Evolutionary conservation across 2,797 vertebrate genomes (phyloP), one percentile per base, ranked within the genome.

Genomic region (Catostomus latipinnis): DNA sequence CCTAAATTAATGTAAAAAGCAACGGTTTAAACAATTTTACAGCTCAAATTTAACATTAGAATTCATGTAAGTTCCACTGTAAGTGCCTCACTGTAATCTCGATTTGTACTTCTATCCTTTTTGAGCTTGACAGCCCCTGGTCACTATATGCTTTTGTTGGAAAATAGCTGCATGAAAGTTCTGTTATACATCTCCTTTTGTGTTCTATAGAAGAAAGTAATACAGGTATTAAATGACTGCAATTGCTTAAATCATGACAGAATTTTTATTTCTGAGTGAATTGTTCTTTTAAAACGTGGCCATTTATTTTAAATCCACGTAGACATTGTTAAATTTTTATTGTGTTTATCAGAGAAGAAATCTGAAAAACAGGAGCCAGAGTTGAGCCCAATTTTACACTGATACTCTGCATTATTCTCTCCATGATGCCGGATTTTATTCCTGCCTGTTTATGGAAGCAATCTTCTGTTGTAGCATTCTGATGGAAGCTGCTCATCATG

Each of bases 381-480:
- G 14, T 14, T 56, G 34, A 46, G 12, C 43, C 10, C 34, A 34
- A 4, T 71, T 70, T 71, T 14, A 9, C 5, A 6, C 5, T 9
- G 57, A 22, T 22, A 48, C 50, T 22, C 2, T 34, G 34, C 34
- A 34, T 22, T 22, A 22, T 34, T 43, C n/a, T 18, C 50, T 22
- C 22, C 10, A 34, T 7, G 18, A 5, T 5, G 10, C 46, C 61
- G 57, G 70, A 67, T 58, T 22, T 22, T 22, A 22, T 22, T 22
- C 2, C 22, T 22, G 22, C 34, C 34, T 34, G 34, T 80, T 50
- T 79, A 22, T 67, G 66, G 60, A 61, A 73, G 70, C 53, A 34
- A 34, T 34, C 34, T 4, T 34, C 69, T 58, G 2, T 67, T 65
- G 1, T 58, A 67, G 58, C 12, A 8, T 8, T 81, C 34, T 34